phyloP scores from a whole-genome alignment of 2,113 vertebrate species.

The Sturnus vulgaris region DNA sequence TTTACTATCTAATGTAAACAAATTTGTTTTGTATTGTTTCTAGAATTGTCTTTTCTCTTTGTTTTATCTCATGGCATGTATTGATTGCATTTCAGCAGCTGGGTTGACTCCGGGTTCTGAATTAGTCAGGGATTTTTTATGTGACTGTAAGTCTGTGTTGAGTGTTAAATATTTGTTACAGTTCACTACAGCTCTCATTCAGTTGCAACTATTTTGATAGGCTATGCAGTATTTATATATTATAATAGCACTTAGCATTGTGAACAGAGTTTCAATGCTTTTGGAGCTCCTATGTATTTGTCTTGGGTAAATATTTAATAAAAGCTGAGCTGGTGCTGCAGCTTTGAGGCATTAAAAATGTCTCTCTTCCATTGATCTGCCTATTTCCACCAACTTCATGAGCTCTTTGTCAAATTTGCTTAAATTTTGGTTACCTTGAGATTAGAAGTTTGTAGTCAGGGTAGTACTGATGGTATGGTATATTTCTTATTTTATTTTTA shows the following conservation, averaged over 20 bases:
- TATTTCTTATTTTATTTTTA: neutral
- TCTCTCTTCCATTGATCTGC: neutral
- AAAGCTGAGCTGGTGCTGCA: neutral
- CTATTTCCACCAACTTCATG: neutral
- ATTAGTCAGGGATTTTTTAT: neutral
- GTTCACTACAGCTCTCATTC: neutral
- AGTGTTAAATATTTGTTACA: neutral
- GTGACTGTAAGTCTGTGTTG: neutral
- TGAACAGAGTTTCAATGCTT: neutral
- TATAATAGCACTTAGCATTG: neutral
- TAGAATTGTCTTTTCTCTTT: neutral
- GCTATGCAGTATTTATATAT: neutral
- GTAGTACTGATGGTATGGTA: neutral
- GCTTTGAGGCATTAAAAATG: neutral
- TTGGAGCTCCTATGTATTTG: neutral
- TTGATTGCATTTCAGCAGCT: neutral
- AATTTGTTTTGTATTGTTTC: neutral
- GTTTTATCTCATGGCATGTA: neutral
- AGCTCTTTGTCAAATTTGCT: neutral
- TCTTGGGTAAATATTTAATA: neutral
- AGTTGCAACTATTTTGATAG: neutral
- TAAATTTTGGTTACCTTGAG: neutral
- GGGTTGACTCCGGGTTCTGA: neutral
- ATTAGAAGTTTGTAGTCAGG: neutral
- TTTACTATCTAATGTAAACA: neutral